A percentile compares a stretch with the other conserved stretches of the same genome.
Conservation (phyloP, 1,140 invertebrate species). For the Radopholus similis region DNA sequence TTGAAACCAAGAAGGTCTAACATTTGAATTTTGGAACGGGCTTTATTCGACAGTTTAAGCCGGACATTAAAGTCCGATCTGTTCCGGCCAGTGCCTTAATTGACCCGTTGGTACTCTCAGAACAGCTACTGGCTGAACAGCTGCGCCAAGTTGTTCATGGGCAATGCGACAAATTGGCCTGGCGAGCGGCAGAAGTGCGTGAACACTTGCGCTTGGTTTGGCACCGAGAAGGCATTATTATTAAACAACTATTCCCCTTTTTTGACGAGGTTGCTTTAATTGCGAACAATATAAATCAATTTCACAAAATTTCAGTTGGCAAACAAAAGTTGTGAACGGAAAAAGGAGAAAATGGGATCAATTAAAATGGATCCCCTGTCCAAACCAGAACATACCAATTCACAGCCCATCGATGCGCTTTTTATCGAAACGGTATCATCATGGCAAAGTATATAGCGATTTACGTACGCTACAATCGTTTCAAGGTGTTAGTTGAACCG, state of each 20-base stretch:
- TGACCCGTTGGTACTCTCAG: not conserved
- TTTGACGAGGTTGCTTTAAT: slow-evolving; percentile 62
- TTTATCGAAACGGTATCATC: slow-evolving; percentile 74
- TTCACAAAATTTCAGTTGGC: slow-evolving; percentile 5
- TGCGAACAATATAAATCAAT: slow-evolving; percentile 22
- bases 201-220: slow-evolving; percentile 74
- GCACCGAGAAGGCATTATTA: slow-evolving; percentile 71
- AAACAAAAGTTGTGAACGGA: not conserved
- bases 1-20: not conserved
- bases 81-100: not conserved
- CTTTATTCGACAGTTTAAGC: not conserved
- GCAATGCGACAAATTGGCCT: slow-evolving; percentile 42
- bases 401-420: slow-evolving; percentile 77
- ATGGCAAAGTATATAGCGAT: not conserved
- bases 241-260: slow-evolving; percentile 72
- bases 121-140: slow-evolving; percentile 38
- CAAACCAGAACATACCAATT: not conserved
- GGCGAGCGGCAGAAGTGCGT: slow-evolving; percentile 61
- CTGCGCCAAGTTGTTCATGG: slow-evolving; percentile 26
- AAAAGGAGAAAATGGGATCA: not conserved
- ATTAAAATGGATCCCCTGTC: not conserved
- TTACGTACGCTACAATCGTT: not conserved
- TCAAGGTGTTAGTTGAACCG: slow-evolving; percentile 72
- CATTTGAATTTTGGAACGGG: not conserved
- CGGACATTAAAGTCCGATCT: not conserved